Percentiles rank a stretch among this genome's conserved stretches.
phyloP scores from a whole-genome alignment of 64 coral and sea anemone genomes.

The Anthopleura sola region DNA sequence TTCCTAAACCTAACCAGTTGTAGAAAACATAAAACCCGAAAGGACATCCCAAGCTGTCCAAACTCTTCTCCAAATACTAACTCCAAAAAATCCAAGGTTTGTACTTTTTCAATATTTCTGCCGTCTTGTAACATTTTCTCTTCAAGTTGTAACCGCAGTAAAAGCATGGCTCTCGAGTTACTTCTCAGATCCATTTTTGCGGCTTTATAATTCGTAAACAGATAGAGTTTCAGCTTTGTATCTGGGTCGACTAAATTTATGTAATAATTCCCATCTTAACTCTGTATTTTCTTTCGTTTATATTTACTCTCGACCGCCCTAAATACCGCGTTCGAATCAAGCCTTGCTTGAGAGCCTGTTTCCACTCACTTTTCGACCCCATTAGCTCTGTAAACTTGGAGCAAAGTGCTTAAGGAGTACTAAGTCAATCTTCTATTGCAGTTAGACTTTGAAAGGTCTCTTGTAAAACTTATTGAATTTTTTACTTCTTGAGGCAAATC shows the following conservation, averaged over 20 bases:
- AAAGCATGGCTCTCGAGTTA: background rate
- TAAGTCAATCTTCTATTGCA: background rate
- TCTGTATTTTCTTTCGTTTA: background rate
- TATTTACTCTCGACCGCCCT: constrained; percentile 1
- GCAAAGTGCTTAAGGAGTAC: constrained; percentile 1
- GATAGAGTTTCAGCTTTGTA: background rate
- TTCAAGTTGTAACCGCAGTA: background rate
- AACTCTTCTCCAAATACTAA: background rate
- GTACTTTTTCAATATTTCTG: background rate
- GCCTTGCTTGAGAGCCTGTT: background rate
- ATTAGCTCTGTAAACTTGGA: constrained; percentile 12
- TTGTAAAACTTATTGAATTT: background rate
- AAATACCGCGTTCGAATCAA: background rate
- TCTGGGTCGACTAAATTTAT: background rate
- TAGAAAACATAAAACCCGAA: background rate
- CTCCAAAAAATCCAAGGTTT: background rate
- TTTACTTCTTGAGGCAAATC: background rate
- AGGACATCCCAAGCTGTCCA: too few relatives aligned
- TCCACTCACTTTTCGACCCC: background rate
- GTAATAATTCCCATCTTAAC: background rate
- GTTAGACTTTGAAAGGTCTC: background rate
- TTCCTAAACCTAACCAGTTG: background rate
- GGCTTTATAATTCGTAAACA: background rate
- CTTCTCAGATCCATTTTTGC: background rate
- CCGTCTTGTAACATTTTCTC: background rate